phyloP scores from a whole-genome alignment of 2,888 invertebrate genomes.

The Notodonta dromedarius region DNA sequence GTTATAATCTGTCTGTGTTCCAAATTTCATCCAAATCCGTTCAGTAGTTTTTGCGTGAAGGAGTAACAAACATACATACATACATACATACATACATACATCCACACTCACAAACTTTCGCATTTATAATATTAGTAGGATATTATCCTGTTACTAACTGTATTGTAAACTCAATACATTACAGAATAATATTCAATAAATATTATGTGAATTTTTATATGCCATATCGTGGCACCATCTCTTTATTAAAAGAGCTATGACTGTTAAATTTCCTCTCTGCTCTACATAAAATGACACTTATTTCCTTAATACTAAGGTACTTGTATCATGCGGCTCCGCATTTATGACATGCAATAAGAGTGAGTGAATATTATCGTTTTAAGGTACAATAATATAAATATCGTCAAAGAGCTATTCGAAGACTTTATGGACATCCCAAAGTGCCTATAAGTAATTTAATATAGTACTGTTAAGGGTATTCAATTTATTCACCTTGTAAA shows the following conservation, averaged over 20 bases:
- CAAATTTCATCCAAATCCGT: too few species aligned
- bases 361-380: slow-evolving; percentile 41
- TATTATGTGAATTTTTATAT: slow-evolving; percentile 13
- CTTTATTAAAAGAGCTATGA: slow-evolving; percentile 51
- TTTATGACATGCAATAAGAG: slow-evolving; percentile 60
- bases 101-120: too few species aligned
- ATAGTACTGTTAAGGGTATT: slow-evolving; percentile 17
- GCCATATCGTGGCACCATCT: slow-evolving; percentile 31
- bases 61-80: too few species aligned
- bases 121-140: too few species aligned
- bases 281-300: slow-evolving; percentile 64
- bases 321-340: slow-evolving; percentile 49
- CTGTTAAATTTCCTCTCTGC: slow-evolving; percentile 59
- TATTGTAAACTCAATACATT: too few species aligned
- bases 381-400: slow-evolving; percentile 30
- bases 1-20: too few species aligned
- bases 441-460: slow-evolving; percentile 30
- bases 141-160: too few species aligned
- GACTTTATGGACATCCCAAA: slow-evolving; percentile 27
- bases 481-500: slow-evolving; percentile 5
- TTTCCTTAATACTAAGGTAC: slow-evolving; percentile 66
- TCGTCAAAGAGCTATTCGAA: slow-evolving; percentile 26
- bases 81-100: too few species aligned
- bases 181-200: too few species aligned
- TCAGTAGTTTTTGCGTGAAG: too few species aligned